Evolutionary conservation across 2,888 invertebrate species (phyloP).

Genomic region (Helleia helle): DNA sequence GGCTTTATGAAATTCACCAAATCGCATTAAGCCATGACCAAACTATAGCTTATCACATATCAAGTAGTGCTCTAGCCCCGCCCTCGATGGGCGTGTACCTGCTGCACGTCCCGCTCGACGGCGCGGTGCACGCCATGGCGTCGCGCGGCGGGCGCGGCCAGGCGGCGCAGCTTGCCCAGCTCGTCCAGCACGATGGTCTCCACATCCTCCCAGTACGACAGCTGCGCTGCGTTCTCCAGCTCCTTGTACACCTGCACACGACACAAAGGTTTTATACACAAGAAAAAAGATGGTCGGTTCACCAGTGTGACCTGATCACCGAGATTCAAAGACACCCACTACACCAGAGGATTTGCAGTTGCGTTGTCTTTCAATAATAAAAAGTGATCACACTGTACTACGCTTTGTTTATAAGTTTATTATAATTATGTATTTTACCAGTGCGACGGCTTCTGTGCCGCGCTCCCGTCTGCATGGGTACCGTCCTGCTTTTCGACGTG

Average conservation of each 20-base stretch:
- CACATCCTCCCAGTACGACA: slow-evolving; percentile 96
- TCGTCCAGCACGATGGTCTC: slow-evolving; percentile 96
- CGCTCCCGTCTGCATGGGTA: too few relatives aligned
- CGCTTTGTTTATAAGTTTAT: too few relatives aligned
- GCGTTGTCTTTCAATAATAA: too few relatives aligned
- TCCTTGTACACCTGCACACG: slow-evolving; percentile 83
- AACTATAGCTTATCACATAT: not conserved
- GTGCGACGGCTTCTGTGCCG: too few relatives aligned
- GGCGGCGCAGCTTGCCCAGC: slow-evolving; percentile 83
- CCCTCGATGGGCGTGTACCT: slow-evolving; percentile 33
- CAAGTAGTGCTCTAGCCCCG: too few relatives aligned
- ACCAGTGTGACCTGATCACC: too few relatives aligned
- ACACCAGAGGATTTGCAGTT: too few relatives aligned
- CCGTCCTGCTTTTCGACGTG: too few relatives aligned
- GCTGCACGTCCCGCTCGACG: slow-evolving; percentile 91
- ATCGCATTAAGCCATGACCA: not conserved
- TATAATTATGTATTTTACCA: too few relatives aligned
- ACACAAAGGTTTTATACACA: not conserved
- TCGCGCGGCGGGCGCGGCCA: slow-evolving; percentile 80
- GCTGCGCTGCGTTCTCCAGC: slow-evolving; percentile 90
- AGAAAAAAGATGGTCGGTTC: too few relatives aligned
- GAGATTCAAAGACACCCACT: too few relatives aligned
- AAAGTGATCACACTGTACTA: too few relatives aligned
- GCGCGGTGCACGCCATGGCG: slow-evolving; percentile 44
- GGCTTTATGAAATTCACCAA: not conserved